A percentile compares a stretch with the other conserved stretches of the same genome.
Conservation (phyloP, 2,888 invertebrate genomes). For the Megaustenia siamemsis region DNA sequence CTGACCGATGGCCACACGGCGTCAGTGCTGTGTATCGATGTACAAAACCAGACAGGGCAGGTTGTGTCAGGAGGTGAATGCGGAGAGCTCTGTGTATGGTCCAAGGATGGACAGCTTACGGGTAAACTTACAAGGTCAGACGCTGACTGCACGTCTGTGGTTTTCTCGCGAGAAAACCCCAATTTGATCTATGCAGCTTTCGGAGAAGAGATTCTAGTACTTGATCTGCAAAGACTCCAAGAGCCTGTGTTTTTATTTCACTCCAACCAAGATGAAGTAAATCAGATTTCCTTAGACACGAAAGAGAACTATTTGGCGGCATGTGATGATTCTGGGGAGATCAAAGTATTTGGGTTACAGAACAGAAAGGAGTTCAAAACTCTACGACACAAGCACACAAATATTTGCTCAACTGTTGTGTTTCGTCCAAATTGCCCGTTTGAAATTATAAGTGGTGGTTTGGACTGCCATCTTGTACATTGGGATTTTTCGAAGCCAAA, state of each 20-base stretch:
- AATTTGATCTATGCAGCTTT: constrained; percentile 71
- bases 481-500: constrained; percentile 77
- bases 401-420: constrained; percentile 76
- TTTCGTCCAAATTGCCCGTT: constrained; percentile 73
- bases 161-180: constrained; percentile 68
- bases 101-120: constrained; percentile 60
- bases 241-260: constrained; percentile 65
- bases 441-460: constrained; percentile 76
- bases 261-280: constrained; percentile 76
- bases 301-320: constrained; percentile 75
- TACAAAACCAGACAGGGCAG: constrained; percentile 58
- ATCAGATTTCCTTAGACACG: constrained; percentile 74
- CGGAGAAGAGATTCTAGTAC: constrained; percentile 67
- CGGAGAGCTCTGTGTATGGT: constrained; percentile 73
- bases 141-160: constrained; percentile 73
- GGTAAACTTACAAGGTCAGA: constrained; percentile 62
- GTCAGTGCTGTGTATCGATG: constrained; percentile 71
- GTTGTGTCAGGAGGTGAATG: constrained; percentile 71
- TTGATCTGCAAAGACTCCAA: constrained; percentile 61
- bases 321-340: constrained; percentile 77
- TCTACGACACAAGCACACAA: constrained; percentile 76
- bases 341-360: constrained; percentile 74
- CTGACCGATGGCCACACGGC: constrained; percentile 67
- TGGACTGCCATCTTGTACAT: constrained; percentile 77
- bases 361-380: constrained; percentile 74